Evolutionary conservation across 92 coral and sea anemone species (phyloP).

Genomic region (Zoanthus solanderi): DNA sequence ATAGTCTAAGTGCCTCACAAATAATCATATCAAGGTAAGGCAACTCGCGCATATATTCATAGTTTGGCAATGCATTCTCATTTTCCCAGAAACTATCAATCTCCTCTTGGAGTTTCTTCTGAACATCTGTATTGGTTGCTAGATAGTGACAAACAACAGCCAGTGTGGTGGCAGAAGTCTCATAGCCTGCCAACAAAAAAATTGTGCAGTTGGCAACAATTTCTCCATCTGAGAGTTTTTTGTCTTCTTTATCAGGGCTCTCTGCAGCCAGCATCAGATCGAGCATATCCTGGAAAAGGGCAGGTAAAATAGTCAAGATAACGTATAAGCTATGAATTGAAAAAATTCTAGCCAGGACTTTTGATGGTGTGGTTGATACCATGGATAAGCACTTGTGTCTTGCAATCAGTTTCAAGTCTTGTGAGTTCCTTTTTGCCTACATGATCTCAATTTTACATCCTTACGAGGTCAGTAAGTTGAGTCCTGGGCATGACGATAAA

Average conservation of each 20-base stretch:
- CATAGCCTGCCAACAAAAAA: conserved; percentile 84
- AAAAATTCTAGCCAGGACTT: too few relatives aligned
- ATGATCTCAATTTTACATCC: too few relatives aligned
- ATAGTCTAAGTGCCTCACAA: conserved; percentile 75
- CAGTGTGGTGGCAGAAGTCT: conserved; percentile 76
- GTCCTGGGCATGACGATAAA: not conserved
- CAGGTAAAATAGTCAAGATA: not conserved
- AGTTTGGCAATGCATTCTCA: conserved; percentile 72
- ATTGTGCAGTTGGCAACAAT: conserved; percentile 72
- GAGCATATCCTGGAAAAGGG: conserved; percentile 63
- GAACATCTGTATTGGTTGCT: conserved; percentile 78
- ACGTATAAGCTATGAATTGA: too few relatives aligned
- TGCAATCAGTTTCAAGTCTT: too few relatives aligned
- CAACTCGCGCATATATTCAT: conserved; percentile 64
- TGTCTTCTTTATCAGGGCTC: conserved; percentile 33
- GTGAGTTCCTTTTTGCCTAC: too few relatives aligned
- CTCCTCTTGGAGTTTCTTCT: conserved; percentile 76
- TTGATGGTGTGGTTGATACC: too few relatives aligned
- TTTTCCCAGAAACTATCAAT: conserved; percentile 79
- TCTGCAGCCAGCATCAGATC: conserved; percentile 73
- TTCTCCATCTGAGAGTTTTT: conserved; percentile 72
- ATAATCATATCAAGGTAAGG: conserved; percentile 80
- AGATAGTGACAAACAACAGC: conserved; percentile 69
- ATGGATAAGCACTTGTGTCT: too few relatives aligned
- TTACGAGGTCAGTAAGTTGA: not conserved